These are phyloP conservation scores for Hetaerina americana DNA, from an alignment of 1,140 invertebrate genomes.

Conservation along the genomic window DNA sequence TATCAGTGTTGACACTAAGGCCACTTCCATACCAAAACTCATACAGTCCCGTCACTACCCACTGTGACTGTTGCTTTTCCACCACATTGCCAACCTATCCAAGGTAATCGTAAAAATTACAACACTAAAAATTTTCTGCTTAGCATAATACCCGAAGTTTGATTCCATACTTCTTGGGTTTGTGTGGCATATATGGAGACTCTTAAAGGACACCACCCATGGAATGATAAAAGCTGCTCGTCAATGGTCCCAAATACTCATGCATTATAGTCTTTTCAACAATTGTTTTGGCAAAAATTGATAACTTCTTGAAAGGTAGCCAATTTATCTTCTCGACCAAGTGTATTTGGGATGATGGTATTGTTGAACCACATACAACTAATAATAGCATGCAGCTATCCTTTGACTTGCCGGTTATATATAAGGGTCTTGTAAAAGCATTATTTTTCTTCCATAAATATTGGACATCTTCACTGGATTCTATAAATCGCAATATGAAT, in stretches of 20 bases:
- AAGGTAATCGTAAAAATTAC: not conserved
- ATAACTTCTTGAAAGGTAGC: not conserved
- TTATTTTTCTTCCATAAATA: not conserved
- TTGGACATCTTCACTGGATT: not conserved
- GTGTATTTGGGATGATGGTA: not conserved
- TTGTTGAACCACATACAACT: not conserved
- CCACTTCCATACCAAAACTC: not conserved
- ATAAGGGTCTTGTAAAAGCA: not conserved
- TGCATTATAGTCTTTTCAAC: not conserved
- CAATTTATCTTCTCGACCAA: not conserved
- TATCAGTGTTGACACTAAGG: not conserved
- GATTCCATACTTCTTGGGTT: not conserved
- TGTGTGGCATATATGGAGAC: not conserved
- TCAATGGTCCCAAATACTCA: not conserved
- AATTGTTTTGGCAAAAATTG: not conserved
- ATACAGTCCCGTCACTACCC: not conserved
- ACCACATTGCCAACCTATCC: not conserved
- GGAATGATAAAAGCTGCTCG: not conserved
- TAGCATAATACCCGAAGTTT: not conserved
- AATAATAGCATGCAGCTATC: not conserved
- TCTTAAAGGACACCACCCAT: not conserved
- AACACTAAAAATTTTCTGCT: not conserved
- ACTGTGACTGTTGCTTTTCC: not conserved
- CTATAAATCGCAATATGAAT: not conserved
- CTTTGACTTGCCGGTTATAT: not conserved